Evolutionary conservation across 2,797 vertebrate genomes (phyloP).

Genomic region (Helicolenus hilgendorfi): DNA sequence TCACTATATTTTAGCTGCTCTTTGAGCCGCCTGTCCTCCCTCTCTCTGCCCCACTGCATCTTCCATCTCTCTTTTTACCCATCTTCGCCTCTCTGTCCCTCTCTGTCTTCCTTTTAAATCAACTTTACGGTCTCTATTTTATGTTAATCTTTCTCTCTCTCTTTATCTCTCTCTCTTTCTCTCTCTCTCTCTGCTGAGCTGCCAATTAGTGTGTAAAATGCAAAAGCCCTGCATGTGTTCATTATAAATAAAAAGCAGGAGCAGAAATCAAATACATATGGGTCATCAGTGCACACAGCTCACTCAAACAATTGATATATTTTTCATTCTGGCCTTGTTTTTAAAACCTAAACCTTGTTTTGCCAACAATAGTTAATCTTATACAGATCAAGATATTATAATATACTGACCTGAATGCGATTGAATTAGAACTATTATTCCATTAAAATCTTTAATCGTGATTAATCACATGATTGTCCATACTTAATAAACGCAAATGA

Average conservation of each 20-base stretch:
- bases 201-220: conserved; percentile 60
- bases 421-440: neutral
- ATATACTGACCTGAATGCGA: neutral
- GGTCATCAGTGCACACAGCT: conserved; percentile 42
- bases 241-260: neutral
- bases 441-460: no score
- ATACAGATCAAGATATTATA: neutral
- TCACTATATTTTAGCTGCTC: neutral
- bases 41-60: neutral
- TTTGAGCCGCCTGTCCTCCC: neutral
- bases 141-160: neutral
- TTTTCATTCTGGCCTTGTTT: neutral
- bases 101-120: conserved; percentile 12
- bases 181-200: conserved; percentile 1
- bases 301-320: neutral
- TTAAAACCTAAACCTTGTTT: conserved; percentile 3
- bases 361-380: neutral
- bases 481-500: no score
- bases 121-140: neutral
- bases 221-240: conserved; percentile 9
- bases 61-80: neutral
- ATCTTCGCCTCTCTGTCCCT: neutral
- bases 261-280: conserved; percentile 62
- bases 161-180: neutral
- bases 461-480: no score